A percentile compares a stretch with the other conserved stretches of the same genome.
phyloP scores from a whole-genome alignment of 1,140 invertebrate genomes.

The Phthorimaea operculella region DNA sequence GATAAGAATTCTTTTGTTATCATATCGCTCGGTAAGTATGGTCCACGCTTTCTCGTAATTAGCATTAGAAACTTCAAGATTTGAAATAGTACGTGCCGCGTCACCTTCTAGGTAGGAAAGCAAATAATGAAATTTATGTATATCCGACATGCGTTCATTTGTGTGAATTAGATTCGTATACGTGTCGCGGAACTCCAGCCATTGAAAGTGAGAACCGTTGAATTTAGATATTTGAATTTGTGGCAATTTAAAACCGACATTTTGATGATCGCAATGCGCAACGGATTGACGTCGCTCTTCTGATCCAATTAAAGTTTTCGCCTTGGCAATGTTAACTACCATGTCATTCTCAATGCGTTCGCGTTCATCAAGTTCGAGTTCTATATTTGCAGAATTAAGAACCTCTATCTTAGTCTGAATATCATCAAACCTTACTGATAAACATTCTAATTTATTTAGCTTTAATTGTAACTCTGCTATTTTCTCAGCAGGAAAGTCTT shows the following conservation, averaged over 20 bases:
- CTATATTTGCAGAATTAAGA: conserved; percentile 9
- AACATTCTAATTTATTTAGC: conserved; percentile 9
- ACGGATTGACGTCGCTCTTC: background rate
- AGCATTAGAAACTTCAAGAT: conserved; percentile 21
- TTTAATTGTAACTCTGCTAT: conserved; percentile 10
- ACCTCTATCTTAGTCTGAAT: conserved; percentile 14
- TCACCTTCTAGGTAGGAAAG: conserved; percentile 23
- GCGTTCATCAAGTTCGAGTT: conserved; percentile 8
- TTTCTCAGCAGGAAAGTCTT: conserved; percentile 3
- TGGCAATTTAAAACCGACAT: conserved; percentile 19
- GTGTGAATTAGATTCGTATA: conserved; percentile 29
- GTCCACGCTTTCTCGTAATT: conserved; percentile 23
- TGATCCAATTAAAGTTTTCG: conserved; percentile 3
- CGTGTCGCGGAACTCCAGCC: conserved; percentile 35
- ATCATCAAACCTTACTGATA: conserved; percentile 7
- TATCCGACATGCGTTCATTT: conserved; percentile 13
- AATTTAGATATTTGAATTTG: conserved; percentile 36
- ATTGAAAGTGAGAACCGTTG: conserved; percentile 27
- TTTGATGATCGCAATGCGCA: conserved; percentile 4
- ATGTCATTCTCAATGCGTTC: conserved; percentile 12
- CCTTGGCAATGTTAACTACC: conserved; percentile 5
- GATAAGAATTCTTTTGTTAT: conserved; percentile 22
- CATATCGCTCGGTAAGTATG: conserved; percentile 17
- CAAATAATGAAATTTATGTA: conserved; percentile 28
- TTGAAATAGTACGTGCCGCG: conserved; percentile 20